Evolutionary conservation across 2,888 invertebrate species (phyloP).

Genomic region (Hololepta plana): DNA sequence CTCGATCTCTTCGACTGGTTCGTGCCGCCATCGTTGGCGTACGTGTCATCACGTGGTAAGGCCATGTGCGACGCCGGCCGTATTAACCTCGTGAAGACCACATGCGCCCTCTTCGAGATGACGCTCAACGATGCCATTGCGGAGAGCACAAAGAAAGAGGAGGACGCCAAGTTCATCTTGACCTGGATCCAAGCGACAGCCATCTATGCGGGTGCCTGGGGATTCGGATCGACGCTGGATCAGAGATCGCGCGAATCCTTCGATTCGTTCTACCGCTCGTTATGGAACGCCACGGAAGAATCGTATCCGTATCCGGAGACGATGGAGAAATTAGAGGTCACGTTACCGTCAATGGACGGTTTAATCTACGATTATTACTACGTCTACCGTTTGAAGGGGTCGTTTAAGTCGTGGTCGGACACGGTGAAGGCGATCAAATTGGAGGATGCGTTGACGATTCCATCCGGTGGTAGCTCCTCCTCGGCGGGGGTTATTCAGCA

Average conservation of each 20-base stretch:
- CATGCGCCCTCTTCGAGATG: slow-evolving; percentile 61
- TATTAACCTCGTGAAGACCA: slow-evolving; percentile 51
- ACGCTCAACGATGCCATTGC: slow-evolving; percentile 51
- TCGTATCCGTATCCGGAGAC: slow-evolving; percentile 34
- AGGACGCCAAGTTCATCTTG: slow-evolving; percentile 48
- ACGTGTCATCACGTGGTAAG: slow-evolving; percentile 48
- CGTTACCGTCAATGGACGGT: slow-evolving; percentile 62
- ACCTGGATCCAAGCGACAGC: slow-evolving; percentile 63
- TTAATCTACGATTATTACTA: slow-evolving; percentile 67
- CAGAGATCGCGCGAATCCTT: slow-evolving; percentile 48
- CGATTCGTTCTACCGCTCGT: slow-evolving; percentile 40
- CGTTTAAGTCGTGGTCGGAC: slow-evolving; percentile 78
- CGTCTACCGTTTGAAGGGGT: slow-evolving; percentile 56
- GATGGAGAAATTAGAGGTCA: slow-evolving; percentile 52
- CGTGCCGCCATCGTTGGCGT: slow-evolving; percentile 55
- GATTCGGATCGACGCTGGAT: slow-evolving; percentile 66
- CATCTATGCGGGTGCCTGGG: slow-evolving; percentile 64
- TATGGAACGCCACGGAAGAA: slow-evolving; percentile 30
- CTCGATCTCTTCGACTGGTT: slow-evolving; percentile 55
- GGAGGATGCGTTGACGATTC: slow-evolving; percentile 44
- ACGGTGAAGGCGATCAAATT: slow-evolving; percentile 43
- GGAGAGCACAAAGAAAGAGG: slow-evolving; percentile 30
- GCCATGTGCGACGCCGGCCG: slow-evolving; percentile 50
- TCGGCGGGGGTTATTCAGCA: too few species aligned
- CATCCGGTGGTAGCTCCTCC: too few species aligned